Percentiles rank a stretch among this genome's conserved stretches.
These are phyloP conservation scores for Poecilia velifera DNA, from an alignment of 2,797 vertebrate species.

Conservation along the genomic window DNA sequence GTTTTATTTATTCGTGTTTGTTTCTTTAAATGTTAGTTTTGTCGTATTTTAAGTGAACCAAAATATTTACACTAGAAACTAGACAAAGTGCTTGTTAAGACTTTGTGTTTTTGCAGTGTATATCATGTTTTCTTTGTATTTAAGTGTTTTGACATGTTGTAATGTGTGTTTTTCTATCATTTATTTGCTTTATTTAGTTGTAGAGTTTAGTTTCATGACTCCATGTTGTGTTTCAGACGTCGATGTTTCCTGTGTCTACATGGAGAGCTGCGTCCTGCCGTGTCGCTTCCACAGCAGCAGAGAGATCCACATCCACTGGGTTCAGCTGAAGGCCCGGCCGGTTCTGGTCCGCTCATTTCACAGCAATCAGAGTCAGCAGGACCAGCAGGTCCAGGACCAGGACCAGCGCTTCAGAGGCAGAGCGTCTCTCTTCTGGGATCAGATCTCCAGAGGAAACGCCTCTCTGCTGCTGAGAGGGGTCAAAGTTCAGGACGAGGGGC, in stretches of 20 bases:
- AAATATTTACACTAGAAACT: too few relatives aligned
- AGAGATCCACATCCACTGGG: neutral
- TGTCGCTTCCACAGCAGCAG: neutral
- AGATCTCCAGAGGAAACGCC: neutral
- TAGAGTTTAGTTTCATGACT: neutral
- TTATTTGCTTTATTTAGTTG: neutral
- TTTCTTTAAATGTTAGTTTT: too few relatives aligned
- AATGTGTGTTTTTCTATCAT: neutral
- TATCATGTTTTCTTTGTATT: too few relatives aligned
- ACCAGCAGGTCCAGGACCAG: neutral
- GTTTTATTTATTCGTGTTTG: too few relatives aligned
- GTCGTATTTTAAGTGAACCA: too few relatives aligned
- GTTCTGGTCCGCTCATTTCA: neutral
- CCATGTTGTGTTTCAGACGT: neutral
- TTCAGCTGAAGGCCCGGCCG: neutral
- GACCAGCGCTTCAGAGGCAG: neutral
- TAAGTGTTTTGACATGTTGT: neutral
- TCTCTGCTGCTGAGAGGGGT: neutral
- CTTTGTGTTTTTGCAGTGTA: too few relatives aligned
- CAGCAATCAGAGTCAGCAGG: neutral
- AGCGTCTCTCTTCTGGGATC: neutral
- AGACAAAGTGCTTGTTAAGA: too few relatives aligned
- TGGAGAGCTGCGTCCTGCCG: neutral
- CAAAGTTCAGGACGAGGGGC: neutral
- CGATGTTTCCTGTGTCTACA: neutral